Conservation (phyloP, 2,888 invertebrate genomes). For the Scaptomyza polygonia region DNA sequence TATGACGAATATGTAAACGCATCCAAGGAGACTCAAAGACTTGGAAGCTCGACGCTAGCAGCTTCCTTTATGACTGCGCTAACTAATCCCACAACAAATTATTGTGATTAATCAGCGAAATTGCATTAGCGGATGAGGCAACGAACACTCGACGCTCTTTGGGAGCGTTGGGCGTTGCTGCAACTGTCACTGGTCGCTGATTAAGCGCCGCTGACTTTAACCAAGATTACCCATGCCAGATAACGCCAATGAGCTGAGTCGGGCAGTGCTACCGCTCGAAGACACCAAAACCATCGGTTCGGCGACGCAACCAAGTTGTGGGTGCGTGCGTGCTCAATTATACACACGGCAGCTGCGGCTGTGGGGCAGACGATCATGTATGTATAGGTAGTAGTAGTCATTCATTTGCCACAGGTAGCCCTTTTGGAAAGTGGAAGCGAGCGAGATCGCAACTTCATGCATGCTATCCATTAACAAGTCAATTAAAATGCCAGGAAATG, state of each 20-base stretch:
- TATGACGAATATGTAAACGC: slow-evolving; percentile 79
- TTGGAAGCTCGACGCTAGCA: slow-evolving; percentile 1
- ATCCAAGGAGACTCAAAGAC: slow-evolving; percentile 18
- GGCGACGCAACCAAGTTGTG: slow-evolving; percentile 60
- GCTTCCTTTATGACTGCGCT: slow-evolving; percentile 55
- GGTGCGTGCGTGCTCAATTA: slow-evolving; percentile 78
- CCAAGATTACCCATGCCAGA: slow-evolving; percentile 60
- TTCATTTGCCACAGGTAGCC: slow-evolving; percentile 35
- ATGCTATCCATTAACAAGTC: slow-evolving; percentile 72
- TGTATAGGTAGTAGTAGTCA: slow-evolving; percentile 42
- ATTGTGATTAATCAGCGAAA: slow-evolving; percentile 80
- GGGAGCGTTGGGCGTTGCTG: slow-evolving; percentile 66
- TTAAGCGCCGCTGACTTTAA: slow-evolving; percentile 61
- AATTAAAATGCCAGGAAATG: slow-evolving; percentile 78
- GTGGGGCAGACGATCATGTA: slow-evolving; percentile 38
- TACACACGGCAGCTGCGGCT: slow-evolving; percentile 43
- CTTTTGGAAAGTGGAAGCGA: slow-evolving; percentile 23
- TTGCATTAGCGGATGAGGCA: slow-evolving; percentile 69
- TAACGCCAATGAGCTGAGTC: slow-evolving; percentile 36
- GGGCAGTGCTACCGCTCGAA: slow-evolving; percentile 16
- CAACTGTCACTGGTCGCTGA: slow-evolving; percentile 77
- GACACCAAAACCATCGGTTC: neutral
- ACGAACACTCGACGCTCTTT: slow-evolving; percentile 14
- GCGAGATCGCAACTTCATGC: slow-evolving; percentile 16
- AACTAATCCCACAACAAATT: slow-evolving; percentile 79